Base-by-base conservation (phyloP, 1,140 invertebrate species). In the Drosophila prosaltans region DNA sequence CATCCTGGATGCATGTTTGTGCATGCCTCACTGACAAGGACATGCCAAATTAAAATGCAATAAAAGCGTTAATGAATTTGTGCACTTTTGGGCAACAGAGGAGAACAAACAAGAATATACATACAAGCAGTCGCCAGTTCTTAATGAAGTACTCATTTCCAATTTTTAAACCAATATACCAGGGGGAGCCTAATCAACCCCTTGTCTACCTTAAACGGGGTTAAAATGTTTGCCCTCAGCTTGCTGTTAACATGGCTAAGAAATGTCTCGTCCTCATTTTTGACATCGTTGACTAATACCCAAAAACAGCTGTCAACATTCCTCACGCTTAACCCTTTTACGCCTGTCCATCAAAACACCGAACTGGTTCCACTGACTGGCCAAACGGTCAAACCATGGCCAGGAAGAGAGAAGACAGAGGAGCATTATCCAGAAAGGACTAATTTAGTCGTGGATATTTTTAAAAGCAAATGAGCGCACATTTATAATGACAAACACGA, bases 11-110 rank as follows among this genome's bases (percentile, higher is more conserved):
- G 84, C 80, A 84, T 88, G 84, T 84, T 74, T 74, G 69, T 78
- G 80, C 80, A 88, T 73, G 84, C 68, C 67, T 88, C 84, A 72
- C 62, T 89, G 84, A 68, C 78, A 89, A 84, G 77, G 80, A 88
- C 84, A 88, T 84, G 80, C 74, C 85, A 67, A 89, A 88, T 88
- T 88, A 88, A 88, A 88, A 89, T 74, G 84, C 84, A 88, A 88
- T 88, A 89, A 89, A 89, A 78, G 69, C 84, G 80, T 78, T 88
- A 88, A 89, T 89, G 85, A 80, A 61, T 73, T 74, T 55, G 36
- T 59, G 69, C 39, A 62, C 55, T 58, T 70, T 70, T 36, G 8
- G 59, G 16, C 43, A 58, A 54, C 40, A 36, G 45, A 48, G 36
- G 32, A 59, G 55, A 71, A 24, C n/a, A 39, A 58, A 65, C 32